A percentile compares a stretch with the other conserved stretches of the same genome.
Conservation (phyloP, 2,113 vertebrate genomes). For the Pantherophis guttatus region DNA sequence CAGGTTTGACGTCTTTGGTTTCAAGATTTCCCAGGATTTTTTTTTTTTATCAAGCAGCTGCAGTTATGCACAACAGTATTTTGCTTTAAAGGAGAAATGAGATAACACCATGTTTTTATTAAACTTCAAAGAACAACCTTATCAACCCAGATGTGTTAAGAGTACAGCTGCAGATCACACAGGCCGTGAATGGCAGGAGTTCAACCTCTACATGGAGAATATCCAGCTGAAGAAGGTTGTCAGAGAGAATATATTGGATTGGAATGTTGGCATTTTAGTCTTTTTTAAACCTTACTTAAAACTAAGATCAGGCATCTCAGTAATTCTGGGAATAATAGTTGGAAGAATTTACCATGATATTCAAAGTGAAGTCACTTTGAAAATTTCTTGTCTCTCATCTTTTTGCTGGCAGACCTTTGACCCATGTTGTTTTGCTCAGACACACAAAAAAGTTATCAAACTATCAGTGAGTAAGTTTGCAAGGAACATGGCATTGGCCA, state of each 20-base stretch:
- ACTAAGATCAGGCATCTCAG: neutral
- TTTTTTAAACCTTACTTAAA: neutral
- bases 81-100: neutral
- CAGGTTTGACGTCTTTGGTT: slow-evolving; percentile 12
- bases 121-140: neutral
- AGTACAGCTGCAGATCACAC: neutral
- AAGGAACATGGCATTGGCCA: accelerated
- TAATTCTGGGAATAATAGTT: neutral
- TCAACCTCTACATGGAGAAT: neutral
- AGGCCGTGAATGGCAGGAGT: neutral
- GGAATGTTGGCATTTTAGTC: neutral
- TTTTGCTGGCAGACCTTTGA: neutral
- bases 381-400: accelerated
- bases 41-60: neutral
- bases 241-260: neutral
- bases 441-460: neutral
- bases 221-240: neutral
- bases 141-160: neutral
- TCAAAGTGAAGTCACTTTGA: slow-evolving; percentile 15
- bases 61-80: neutral
- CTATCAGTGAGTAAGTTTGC: accelerated
- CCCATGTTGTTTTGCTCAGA: slow-evolving; percentile 4
- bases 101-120: neutral
- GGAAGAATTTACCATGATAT: slow-evolving; percentile 21
- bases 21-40: neutral